Base-by-base conservation (phyloP, 2,113 vertebrate genomes). In the Centropus unirufus region DNA sequence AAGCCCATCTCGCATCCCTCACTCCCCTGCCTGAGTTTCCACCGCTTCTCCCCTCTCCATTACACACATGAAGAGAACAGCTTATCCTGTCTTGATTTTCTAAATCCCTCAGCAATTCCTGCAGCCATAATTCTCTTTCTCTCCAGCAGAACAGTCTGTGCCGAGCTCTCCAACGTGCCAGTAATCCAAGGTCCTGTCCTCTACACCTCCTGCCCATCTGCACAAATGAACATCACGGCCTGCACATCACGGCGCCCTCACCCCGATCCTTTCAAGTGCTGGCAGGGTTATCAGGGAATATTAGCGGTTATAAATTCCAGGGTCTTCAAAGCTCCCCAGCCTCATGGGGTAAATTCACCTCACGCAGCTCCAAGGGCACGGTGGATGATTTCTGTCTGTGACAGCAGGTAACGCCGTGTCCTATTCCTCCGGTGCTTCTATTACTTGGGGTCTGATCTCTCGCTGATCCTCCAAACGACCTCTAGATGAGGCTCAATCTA, bases 101-200 rank as follows among this genome's bases (percentile, higher is more conserved):
- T 52, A 11, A 90, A 96, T 90, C 63, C 70, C 59, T 46, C 29
- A 46, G 82, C 24, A 74, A 39, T 79, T 91, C 87, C 78, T 58
- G 67, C n/a, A 59, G 78, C 49, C 85, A 22, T 84, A 92, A 84
- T 84, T 81, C 87, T 78, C 68, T 91, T 51, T 32, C n/a, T 40
- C 44, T 76, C 42, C 90, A 64, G 62, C 54, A 74, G 79, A 93
- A 66, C 83, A 93, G 83, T 24, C 88, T 86, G 90, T 69, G 59
- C 63, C 67, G 83, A 88, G 63, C 59, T 88, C 85, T 86, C 72
- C 75, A 86, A 70, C 39, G 29, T 2, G 42, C n/a, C 4, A 2
- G 73, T 83, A 86, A 46, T 54, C 75, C 88, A 62, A 61, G 66
- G 63, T 54, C 72, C 79, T 22, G 27, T 64, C 58, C 79, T 76